Conservation (phyloP, 2,113 vertebrate genomes). For the Nicator chloris region DNA sequence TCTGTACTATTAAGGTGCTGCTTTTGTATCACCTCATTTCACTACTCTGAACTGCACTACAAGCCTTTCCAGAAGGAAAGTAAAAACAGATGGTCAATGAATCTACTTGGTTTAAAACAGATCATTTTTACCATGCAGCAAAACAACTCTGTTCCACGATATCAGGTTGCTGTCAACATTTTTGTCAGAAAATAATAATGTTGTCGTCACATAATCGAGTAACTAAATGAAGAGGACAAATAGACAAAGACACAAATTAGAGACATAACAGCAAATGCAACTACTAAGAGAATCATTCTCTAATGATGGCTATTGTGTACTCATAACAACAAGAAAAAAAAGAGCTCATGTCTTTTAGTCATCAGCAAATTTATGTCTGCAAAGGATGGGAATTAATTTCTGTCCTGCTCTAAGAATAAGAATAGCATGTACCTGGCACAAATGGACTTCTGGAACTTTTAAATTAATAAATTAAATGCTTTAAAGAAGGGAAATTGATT, state of each 20-base stretch:
- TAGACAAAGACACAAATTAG: neutral
- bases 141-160: conserved; percentile 94
- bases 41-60: neutral
- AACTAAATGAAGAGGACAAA: conserved; percentile 73
- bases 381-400: neutral
- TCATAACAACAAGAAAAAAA: neutral
- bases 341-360: neutral
- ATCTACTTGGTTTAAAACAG: neutral
- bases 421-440: neutral
- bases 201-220: conserved; percentile 90
- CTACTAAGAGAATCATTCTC: neutral
- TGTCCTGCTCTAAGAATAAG: neutral
- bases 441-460: neutral
- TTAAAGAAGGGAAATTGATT: neutral
- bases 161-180: conserved; percentile 93
- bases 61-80: neutral
- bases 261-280: neutral
- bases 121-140: conserved; percentile 85
- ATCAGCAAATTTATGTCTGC: neutral
- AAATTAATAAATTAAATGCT: neutral
- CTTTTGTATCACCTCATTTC: neutral
- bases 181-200: conserved; percentile 93
- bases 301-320: neutral
- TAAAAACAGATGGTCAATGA: neutral
- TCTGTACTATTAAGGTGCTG: neutral